A percentile compares a stretch with the other conserved stretches of the same genome.
Conservation (phyloP, 2,888 invertebrate species). For the Plagodis pulveraria region DNA sequence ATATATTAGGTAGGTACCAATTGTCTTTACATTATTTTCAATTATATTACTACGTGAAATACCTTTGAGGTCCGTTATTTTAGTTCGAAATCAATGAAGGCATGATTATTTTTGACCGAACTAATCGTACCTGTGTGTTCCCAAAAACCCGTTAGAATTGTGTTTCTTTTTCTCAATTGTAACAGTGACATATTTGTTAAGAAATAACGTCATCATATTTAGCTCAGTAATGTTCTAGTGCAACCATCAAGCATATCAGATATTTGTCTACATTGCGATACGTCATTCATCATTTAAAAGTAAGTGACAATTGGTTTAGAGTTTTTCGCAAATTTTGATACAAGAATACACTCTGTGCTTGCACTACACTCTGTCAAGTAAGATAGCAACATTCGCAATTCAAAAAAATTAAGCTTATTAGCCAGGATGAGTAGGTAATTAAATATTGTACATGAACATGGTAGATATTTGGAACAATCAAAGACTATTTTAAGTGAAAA, state of each 20-base stretch:
- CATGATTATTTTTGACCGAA: constrained; percentile 28
- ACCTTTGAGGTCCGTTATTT: constrained; percentile 44
- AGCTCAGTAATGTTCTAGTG: neutral
- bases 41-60: constrained; percentile 52
- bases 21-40: constrained; percentile 51
- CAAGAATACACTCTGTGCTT: no score
- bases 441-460: no score
- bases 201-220: constrained; percentile 1
- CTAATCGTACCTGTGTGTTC: constrained; percentile 41
- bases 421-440: no score
- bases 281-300: neutral
- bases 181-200: constrained; percentile 22
- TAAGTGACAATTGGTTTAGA: no score
- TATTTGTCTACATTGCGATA: neutral
- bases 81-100: constrained; percentile 32
- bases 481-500: no score
- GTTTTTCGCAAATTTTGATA: no score
- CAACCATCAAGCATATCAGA: neutral
- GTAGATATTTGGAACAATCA: no score
- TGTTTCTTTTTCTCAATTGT: constrained; percentile 25
- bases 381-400: no score
- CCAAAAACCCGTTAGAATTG: constrained; percentile 47
- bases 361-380: no score
- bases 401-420: no score
- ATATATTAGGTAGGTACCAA: constrained; percentile 62